These are phyloP conservation scores for Scartelaos histophorus DNA, from an alignment of 2,113 vertebrate species.

Conservation along the genomic window DNA sequence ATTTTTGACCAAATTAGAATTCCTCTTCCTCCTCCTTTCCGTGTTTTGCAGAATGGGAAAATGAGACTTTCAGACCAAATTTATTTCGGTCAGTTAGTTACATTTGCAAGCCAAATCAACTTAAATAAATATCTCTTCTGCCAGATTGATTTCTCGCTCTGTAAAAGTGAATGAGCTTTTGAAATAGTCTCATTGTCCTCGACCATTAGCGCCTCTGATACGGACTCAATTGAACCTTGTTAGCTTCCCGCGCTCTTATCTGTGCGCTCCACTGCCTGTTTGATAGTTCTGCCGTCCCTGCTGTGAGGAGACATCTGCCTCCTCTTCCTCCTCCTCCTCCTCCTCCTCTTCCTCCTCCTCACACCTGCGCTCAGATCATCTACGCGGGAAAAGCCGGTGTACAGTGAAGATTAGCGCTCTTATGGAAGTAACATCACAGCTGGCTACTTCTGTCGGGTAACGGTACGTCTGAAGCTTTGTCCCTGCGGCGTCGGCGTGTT, in stretches of 20 bases:
- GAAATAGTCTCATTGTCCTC: constrained; percentile 28
- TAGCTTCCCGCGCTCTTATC: neutral
- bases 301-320: constrained; percentile 48
- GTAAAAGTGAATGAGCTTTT: constrained; percentile 34
- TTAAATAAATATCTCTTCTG: neutral
- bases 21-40: too few relatives aligned
- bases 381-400: constrained; percentile 41
- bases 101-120: too few relatives aligned
- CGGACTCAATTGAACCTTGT: constrained; percentile 18
- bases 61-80: too few relatives aligned
- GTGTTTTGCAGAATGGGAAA: too few relatives aligned
- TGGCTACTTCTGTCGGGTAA: constrained; percentile 15
- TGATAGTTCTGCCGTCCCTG: neutral
- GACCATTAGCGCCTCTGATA: constrained; percentile 12
- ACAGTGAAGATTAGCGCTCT: constrained; percentile 22
- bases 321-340: constrained; percentile 30
- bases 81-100: too few relatives aligned
- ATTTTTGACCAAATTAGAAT: too few relatives aligned
- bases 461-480: neutral
- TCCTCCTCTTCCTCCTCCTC: constrained; percentile 13
- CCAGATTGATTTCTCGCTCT: constrained; percentile 28
- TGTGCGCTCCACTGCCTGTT: constrained; percentile 5
- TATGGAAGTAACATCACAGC: constrained; percentile 31
- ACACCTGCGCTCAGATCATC: constrained; percentile 61
- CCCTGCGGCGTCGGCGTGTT: neutral